A percentile compares a stretch with the other conserved stretches of the same genome.
Conservation (phyloP, 2,888 invertebrate genomes). For the Euplexia lucipara region DNA sequence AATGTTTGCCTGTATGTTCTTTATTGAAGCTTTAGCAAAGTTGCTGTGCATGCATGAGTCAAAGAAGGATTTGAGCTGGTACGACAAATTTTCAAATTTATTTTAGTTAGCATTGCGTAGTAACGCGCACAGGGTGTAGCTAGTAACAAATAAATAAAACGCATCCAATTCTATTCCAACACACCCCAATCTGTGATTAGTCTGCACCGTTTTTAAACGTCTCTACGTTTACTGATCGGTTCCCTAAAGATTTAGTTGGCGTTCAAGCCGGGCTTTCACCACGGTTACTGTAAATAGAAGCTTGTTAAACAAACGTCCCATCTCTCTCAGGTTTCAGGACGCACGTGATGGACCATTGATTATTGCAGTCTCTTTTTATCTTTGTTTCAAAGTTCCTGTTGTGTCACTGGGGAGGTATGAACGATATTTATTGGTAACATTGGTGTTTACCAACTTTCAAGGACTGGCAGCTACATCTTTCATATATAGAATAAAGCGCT, state of each 20-base stretch:
- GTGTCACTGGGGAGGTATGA: slow-evolving; percentile 16
- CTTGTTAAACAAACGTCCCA: slow-evolving; percentile 67
- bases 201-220: slow-evolving; percentile 31
- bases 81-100: too few relatives aligned
- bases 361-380: slow-evolving; percentile 51
- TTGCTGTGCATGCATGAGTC: too few relatives aligned
- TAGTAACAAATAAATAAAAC: too few relatives aligned
- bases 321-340: slow-evolving; percentile 57
- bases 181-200: background rate
- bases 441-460: too few relatives aligned
- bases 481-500: too few relatives aligned
- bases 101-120: too few relatives aligned
- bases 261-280: slow-evolving; percentile 43
- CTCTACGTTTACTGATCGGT: slow-evolving; percentile 54
- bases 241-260: slow-evolving; percentile 69
- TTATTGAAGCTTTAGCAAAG: too few relatives aligned
- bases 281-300: slow-evolving; percentile 63
- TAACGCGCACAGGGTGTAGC: too few relatives aligned
- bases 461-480: too few relatives aligned
- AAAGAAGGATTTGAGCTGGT: too few relatives aligned
- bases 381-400: slow-evolving; percentile 16
- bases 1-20: too few relatives aligned
- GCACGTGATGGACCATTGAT: slow-evolving; percentile 61
- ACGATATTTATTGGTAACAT: slow-evolving; percentile 14
- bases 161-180: too few relatives aligned